Evolutionary conservation across 2,888 invertebrate genomes (phyloP).

Genomic region (Dendrolimus pini): DNA sequence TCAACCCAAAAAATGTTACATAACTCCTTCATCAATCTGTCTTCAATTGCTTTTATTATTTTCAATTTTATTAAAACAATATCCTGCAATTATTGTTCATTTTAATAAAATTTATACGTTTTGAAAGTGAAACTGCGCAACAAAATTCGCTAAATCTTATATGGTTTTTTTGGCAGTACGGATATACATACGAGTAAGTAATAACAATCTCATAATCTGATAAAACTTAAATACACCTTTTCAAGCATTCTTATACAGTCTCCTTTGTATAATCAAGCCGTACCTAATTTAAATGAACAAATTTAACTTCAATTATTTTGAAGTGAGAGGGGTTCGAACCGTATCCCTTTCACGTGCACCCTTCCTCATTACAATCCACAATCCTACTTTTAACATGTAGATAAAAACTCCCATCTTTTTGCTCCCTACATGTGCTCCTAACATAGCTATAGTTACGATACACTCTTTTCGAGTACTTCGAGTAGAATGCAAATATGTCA

Average conservation of each 20-base stretch:
- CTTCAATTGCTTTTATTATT: too few relatives aligned
- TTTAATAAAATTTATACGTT: too few relatives aligned
- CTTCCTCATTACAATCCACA: constrained; percentile 69
- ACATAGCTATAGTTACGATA: neutral
- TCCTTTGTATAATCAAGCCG: constrained; percentile 38
- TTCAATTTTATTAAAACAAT: too few relatives aligned
- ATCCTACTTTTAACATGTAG: constrained; percentile 68
- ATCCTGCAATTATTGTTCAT: too few relatives aligned
- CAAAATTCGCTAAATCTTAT: too few relatives aligned
- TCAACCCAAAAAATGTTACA: too few relatives aligned
- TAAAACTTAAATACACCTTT: constrained; percentile 7
- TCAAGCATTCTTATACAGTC: constrained; percentile 6
- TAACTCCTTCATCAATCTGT: too few relatives aligned
- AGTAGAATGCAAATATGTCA: neutral
- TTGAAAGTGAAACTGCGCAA: too few relatives aligned
- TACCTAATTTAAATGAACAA: constrained; percentile 68
- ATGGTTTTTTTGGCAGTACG: too few relatives aligned
- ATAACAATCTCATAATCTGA: too few relatives aligned
- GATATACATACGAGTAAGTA: too few relatives aligned
- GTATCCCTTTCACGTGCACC: constrained; percentile 69
- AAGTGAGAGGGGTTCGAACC: constrained; percentile 58
- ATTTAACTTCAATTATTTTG: constrained; percentile 75
- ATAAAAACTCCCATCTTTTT: constrained; percentile 66
- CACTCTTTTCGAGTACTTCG: constrained; percentile 5
- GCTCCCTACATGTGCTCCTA: constrained; percentile 43